These are phyloP conservation scores for Dissostichus mawsoni DNA, from an alignment of 2,113 vertebrate genomes.

Conservation along the genomic window DNA sequence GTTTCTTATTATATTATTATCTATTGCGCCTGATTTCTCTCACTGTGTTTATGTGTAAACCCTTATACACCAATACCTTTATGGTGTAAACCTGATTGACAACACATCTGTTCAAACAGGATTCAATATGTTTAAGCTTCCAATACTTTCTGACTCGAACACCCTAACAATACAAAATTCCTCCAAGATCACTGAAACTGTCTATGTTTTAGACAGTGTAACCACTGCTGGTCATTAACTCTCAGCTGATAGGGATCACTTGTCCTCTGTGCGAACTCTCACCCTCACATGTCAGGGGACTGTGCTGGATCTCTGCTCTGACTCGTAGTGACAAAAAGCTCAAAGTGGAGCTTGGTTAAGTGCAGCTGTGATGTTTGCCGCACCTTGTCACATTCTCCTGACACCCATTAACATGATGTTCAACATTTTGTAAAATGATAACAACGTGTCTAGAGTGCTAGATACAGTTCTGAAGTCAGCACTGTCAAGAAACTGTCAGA, in stretches of 20 bases:
- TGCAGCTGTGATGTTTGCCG: slow-evolving; percentile 43
- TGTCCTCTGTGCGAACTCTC: slow-evolving; percentile 1
- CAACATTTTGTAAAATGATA: slow-evolving; percentile 46
- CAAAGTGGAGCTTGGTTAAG: slow-evolving; percentile 7
- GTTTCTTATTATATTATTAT: too few relatives aligned
- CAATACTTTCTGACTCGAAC: not conserved
- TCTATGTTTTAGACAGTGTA: too few relatives aligned
- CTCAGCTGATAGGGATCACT: too few relatives aligned
- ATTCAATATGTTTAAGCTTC: not conserved
- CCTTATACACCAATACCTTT: too few relatives aligned
- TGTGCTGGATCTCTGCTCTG: slow-evolving; percentile 9
- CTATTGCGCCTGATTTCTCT: not conserved
- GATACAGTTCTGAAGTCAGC: slow-evolving; percentile 48
- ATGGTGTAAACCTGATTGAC: too few relatives aligned
- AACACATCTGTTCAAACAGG: not conserved
- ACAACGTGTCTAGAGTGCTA: slow-evolving; percentile 47
- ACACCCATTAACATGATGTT: slow-evolving; percentile 56
- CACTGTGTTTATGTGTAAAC: too few relatives aligned
- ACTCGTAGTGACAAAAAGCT: slow-evolving; percentile 6
- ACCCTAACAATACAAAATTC: not conserved
- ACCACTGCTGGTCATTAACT: too few relatives aligned
- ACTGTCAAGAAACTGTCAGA: slow-evolving; percentile 67
- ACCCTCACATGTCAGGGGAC: not conserved
- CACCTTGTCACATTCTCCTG: slow-evolving; percentile 54
- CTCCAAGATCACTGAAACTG: not conserved